Evolutionary conservation across 2,113 vertebrate genomes (phyloP).

Genomic region (Indicator indicator): DNA sequence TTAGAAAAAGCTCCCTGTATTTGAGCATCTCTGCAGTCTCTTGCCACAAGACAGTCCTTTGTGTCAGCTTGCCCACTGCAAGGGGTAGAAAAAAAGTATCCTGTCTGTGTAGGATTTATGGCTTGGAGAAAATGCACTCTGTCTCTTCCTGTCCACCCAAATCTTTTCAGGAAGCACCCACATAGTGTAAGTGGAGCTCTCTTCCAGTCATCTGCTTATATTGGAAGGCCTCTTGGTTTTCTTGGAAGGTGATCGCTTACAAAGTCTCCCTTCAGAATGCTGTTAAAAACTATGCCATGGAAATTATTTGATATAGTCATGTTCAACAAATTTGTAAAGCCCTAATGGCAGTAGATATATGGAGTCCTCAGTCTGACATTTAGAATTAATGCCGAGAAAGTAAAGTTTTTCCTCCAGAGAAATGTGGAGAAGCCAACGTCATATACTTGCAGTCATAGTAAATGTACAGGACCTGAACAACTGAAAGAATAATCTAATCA

Average conservation of each 20-base stretch:
- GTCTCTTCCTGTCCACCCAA: neutral
- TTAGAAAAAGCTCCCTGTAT: neutral
- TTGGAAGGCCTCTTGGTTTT: conserved; percentile 34
- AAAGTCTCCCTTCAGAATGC: neutral
- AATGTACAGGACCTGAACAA: neutral
- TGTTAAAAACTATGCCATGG: neutral
- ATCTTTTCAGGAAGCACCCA: neutral
- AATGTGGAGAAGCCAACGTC: neutral
- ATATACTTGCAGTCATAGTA: neutral
- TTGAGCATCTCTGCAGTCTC: neutral
- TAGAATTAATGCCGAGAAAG: conserved; percentile 1
- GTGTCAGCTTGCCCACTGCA: neutral
- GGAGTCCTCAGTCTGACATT: neutral
- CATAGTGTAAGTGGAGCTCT: neutral
- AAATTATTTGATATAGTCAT: conserved; percentile 27
- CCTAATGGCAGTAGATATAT: neutral
- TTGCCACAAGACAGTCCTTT: neutral
- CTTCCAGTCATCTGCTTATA: conserved; percentile 24
- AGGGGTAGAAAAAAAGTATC: neutral
- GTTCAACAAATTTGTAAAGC: neutral
- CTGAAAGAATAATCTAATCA: conserved; percentile 9
- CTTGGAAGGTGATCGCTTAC: neutral
- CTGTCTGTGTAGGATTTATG: neutral
- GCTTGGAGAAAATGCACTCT: neutral
- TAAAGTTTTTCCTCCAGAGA: neutral